Evolutionary conservation across 2,888 invertebrate genomes (phyloP).

Genomic region (Plagodis pulveraria): DNA sequence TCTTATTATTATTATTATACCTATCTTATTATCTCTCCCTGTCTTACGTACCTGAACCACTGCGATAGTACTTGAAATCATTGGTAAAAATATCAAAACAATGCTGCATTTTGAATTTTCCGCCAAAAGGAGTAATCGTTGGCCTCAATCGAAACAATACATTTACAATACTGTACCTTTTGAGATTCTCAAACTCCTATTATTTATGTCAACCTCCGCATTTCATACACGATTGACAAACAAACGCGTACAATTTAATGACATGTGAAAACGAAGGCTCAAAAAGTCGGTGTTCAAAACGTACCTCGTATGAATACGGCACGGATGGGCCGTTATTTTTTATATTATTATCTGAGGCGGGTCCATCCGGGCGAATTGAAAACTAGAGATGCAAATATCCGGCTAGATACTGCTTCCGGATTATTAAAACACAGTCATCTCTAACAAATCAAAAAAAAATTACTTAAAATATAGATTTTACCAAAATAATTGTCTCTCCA

Average conservation of each 20-base stretch:
- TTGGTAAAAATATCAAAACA: too few relatives aligned
- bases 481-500: too few relatives aligned
- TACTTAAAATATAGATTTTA: too few relatives aligned
- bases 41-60: too few relatives aligned
- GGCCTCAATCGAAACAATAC: too few relatives aligned
- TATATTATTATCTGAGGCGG: constrained; percentile 42
- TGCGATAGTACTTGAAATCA: too few relatives aligned
- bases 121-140: too few relatives aligned
- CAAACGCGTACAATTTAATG: constrained; percentile 10
- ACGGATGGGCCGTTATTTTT: constrained; percentile 40
- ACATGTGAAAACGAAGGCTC: constrained; percentile 17
- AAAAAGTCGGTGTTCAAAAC: constrained; percentile 26
- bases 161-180: background rate
- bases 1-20: too few relatives aligned
- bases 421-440: background rate
- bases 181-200: background rate
- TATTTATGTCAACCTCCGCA: background rate
- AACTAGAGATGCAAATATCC: constrained; percentile 27
- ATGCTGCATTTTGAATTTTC: too few relatives aligned
- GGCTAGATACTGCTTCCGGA: background rate
- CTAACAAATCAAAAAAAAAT: background rate
- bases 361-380: constrained; percentile 42
- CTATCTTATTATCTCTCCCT: too few relatives aligned
- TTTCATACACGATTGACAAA: constrained; percentile 9
- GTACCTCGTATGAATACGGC: constrained; percentile 19